Percentiles rank a stretch among this genome's conserved stretches.
These are phyloP conservation scores for Drosophila borealis DNA, from an alignment of 2,888 invertebrate species.

Conservation along the genomic window DNA sequence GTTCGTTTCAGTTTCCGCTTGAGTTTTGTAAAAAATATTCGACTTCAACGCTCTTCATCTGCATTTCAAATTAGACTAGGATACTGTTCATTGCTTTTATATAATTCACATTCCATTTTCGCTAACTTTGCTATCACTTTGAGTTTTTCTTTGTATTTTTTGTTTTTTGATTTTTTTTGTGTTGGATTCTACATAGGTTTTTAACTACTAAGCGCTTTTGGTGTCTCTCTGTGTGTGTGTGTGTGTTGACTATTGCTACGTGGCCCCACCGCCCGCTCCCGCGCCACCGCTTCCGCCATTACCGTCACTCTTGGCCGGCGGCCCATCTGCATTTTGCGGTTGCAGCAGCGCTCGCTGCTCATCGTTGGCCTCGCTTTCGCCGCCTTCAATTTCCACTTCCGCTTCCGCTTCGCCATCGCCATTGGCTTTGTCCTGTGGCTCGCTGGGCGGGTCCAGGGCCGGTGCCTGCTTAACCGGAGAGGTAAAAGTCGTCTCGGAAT, in stretches of 20 bases:
- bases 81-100: conserved; percentile 84
- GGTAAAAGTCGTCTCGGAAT: conserved; percentile 85
- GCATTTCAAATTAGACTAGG: conserved; percentile 75
- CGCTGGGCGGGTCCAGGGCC: conserved; percentile 50
- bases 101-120: conserved; percentile 83
- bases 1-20: conserved; percentile 28
- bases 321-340: conserved; percentile 40
- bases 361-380: conserved; percentile 82
- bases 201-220: conserved; percentile 62
- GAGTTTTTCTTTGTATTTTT: conserved; percentile 54
- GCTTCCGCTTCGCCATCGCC: conserved; percentile 33
- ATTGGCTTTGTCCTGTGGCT: conserved; percentile 34
- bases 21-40: conserved; percentile 69
- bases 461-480: conserved; percentile 80
- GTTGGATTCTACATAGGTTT: conserved; percentile 35
- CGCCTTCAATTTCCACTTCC: conserved; percentile 40
- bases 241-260: conserved; percentile 82
- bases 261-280: conserved; percentile 61
- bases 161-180: conserved; percentile 18
- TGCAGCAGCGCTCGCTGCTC: conserved; percentile 84
- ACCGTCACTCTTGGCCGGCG: conserved; percentile 9
- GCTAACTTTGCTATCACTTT: conserved; percentile 80
- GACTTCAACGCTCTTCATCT: conserved; percentile 57
- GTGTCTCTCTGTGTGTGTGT: conserved; percentile 49
- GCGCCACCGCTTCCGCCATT: conserved; percentile 52